These are phyloP conservation scores for Latrodectus elegans DNA, from an alignment of 2,888 invertebrate species.

Conservation along the genomic window DNA sequence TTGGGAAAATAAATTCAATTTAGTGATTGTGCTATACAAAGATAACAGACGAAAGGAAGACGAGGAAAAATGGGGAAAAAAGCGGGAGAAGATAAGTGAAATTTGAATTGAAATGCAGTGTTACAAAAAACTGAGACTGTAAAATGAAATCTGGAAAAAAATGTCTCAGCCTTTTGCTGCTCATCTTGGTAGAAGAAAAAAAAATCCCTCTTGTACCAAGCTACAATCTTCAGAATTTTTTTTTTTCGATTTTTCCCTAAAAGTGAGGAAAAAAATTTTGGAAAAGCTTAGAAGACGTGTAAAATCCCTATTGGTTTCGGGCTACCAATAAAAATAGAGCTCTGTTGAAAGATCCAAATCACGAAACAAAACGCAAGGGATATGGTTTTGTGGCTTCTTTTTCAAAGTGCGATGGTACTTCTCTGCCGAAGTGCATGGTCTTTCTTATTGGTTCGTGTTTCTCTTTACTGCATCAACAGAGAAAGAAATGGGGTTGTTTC, in stretches of 20 bases:
- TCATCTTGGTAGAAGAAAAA: not conserved
- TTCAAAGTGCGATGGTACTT: too few relatives aligned
- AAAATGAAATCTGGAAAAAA: not conserved
- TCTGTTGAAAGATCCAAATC: slow-evolving; percentile 39
- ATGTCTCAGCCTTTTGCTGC: not conserved
- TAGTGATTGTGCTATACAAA: slow-evolving; percentile 33
- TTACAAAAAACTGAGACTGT: not conserved
- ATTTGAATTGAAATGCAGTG: slow-evolving; percentile 27
- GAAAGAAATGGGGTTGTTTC: too few relatives aligned
- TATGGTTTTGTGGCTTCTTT: not conserved
- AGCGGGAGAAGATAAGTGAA: slow-evolving; percentile 16
- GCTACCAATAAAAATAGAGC: slow-evolving; percentile 45
- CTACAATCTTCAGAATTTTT: not conserved
- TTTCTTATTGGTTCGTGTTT: too few relatives aligned
- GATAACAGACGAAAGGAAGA: slow-evolving; percentile 24
- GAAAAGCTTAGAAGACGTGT: slow-evolving; percentile 21
- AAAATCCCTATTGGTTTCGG: slow-evolving; percentile 24
- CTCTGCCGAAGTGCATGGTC: too few relatives aligned
- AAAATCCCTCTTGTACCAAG: not conserved
- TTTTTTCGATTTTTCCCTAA: not conserved
- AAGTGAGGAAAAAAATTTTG: not conserved
- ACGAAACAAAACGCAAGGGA: slow-evolving; percentile 39
- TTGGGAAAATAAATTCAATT: slow-evolving; percentile 41
- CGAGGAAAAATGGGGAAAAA: not conserved
- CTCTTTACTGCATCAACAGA: too few relatives aligned